Conservation (phyloP, 1,140 invertebrate species). For the Harpegnathos saltator region DNA sequence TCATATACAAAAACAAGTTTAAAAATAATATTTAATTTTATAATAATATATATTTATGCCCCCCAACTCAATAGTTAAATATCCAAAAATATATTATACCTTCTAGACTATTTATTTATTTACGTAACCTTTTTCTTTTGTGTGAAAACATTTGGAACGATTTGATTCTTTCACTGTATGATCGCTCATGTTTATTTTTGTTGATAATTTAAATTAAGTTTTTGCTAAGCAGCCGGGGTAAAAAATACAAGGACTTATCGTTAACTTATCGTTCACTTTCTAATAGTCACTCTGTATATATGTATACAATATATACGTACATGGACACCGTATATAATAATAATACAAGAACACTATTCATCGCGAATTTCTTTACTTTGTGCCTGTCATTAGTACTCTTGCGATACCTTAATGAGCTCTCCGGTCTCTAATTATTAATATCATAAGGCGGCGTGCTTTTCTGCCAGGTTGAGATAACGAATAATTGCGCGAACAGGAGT, state of each 20-base stretch:
- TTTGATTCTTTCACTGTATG: too few relatives aligned
- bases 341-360: background rate
- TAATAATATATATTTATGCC: too few relatives aligned
- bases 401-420: constrained; percentile 27
- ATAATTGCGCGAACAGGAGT: constrained; percentile 43
- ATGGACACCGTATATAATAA: constrained; percentile 1
- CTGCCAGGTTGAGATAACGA: constrained; percentile 46
- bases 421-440: constrained; percentile 60
- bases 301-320: background rate
- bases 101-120: too few relatives aligned
- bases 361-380: background rate
- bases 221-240: background rate
- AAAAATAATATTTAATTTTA: too few relatives aligned
- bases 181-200: background rate
- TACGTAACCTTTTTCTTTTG: too few relatives aligned
- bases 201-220: background rate
- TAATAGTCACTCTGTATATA: too few relatives aligned
- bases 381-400: constrained; percentile 21
- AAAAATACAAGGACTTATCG: background rate
- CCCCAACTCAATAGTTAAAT: too few relatives aligned
- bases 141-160: too few relatives aligned
- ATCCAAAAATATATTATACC: too few relatives aligned
- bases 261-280: too few relatives aligned
- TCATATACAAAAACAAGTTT: too few relatives aligned
- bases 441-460: constrained; percentile 42